Base-by-base conservation (phyloP, 2,797 vertebrate genomes). In the Typhlichthys eigenmanni region DNA sequence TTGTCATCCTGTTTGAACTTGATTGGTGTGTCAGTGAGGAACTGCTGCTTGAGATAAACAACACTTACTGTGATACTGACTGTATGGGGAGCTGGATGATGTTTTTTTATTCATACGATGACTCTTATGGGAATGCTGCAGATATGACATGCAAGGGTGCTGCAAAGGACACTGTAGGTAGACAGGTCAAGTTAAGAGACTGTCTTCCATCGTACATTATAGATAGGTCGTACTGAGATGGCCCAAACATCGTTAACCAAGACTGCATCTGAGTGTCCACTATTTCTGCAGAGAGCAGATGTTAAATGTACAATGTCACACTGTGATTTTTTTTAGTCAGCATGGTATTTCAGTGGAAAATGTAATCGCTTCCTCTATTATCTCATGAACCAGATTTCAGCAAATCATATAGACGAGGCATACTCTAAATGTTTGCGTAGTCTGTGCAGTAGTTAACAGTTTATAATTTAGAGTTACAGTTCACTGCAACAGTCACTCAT, bases 261-360 rank as follows among this genome's bases (percentile, higher is more conserved):
- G 93, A 86, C 1, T 92, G 92, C 86, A 93, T 92, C 88, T 92
- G 90, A 17, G 89, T 93, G 85, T 93, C 93, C 58, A 93, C 92
- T 91, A 92, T 94, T 76, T 89, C 75, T 75, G 56, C 24, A 56
- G 29, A 13, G 57, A 17, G 47, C 1, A 48, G 13, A n/a, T 48
- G 47, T 48, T 12, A 13, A 12, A 48, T n/a, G n/a, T n/a, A 10
- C 12, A 48, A 48, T n/a, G 47, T 4, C n/a, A 6, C 13, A 48
- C 4, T 48, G n/a, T 48, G n/a, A 48, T 48, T 8, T 38, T 38
- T 38, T 7, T 38, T 9, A 38, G 34, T 38, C 34, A 38, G 7
- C 7, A 38, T 6, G 7, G 8, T 38, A 38, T 38, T 38, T 6
- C 34, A 38, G 1, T 38, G 34, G 34, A 8, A 38, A 38, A 38